phyloP scores from a whole-genome alignment of 1,140 invertebrate species.

The Limonius californicus region DNA sequence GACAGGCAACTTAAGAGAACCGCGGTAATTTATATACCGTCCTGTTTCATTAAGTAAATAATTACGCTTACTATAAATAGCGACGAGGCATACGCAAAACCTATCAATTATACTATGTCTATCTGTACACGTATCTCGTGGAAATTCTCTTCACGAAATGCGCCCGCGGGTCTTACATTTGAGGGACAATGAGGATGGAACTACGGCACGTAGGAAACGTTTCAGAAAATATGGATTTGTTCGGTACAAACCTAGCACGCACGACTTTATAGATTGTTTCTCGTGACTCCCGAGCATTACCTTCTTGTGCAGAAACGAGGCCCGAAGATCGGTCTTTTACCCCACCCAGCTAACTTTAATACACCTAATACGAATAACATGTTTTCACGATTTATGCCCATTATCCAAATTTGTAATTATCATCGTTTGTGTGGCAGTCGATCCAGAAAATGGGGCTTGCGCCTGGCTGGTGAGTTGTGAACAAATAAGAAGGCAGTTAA shows the following conservation, averaged over 20 bases:
- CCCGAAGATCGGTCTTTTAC: constrained; percentile 11
- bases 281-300: constrained; percentile 6
- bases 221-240: constrained; percentile 2
- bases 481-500: too few species aligned
- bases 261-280: constrained; percentile 14
- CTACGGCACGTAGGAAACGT: background rate
- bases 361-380: constrained; percentile 10
- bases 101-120: constrained; percentile 9
- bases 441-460: too few species aligned
- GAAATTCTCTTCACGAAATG: background rate
- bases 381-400: background rate
- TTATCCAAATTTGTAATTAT: background rate
- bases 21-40: constrained; percentile 12
- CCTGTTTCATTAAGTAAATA: constrained; percentile 13
- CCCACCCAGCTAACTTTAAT: constrained; percentile 7
- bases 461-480: too few species aligned
- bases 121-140: background rate
- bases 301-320: background rate
- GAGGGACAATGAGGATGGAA: background rate
- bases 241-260: background rate
- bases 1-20: constrained; percentile 6
- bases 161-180: too few species aligned
- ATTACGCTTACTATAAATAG: constrained; percentile 7
- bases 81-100: constrained; percentile 9
- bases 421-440: background rate